Evolutionary conservation across 2,888 invertebrate genomes (phyloP), one percentile per base, ranked within the genome.

Genomic region (Acleris literana): DNA sequence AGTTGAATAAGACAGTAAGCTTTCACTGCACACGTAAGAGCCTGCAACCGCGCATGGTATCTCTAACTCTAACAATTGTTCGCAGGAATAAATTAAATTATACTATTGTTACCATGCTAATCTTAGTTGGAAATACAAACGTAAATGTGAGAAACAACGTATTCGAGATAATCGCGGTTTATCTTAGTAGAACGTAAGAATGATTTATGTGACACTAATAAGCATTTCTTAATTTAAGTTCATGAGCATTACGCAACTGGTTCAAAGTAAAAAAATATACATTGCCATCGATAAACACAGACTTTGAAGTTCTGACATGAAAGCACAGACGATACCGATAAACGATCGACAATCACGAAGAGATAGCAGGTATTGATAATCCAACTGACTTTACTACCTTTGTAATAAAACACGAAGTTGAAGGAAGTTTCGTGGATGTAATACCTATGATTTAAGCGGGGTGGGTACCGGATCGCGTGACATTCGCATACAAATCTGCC

Each of bases 401-500:
- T 57, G 58, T 63, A 63, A 25, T 53, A 61, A 60, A 58, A 59
- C 58, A 54, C 54, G 58, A 43, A 63, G 49, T 53, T 48, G 39
- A 55, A 56, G 56, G 59, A 48, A 65, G 65, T 68, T 70, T 63
- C 77, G 73, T 84, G 82, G 79, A 85, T 84, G 67, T 71, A 76
- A 78, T 72, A 74, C 74, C 76, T 74, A 76, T 58, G 57, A 55
- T 29, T 17, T 29, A 44, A 54, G 60, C 49, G 43, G 44, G 48
- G 29, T 46, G 53, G 18, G 55, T 53, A 70, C 70, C 76, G 76
- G 68, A 74, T 86, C 75, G 86, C 87, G 85, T 87, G 86, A 82
- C 79, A 75, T 64, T 67, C 65, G 71, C 61, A 62, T 74, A 81
- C 81, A 80, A 83, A 81, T 82, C 78, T 75, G 71, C 70, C 74